Evolutionary conservation across 2,113 vertebrate genomes (phyloP).

Genomic region (Vanacampus margaritifer): DNA sequence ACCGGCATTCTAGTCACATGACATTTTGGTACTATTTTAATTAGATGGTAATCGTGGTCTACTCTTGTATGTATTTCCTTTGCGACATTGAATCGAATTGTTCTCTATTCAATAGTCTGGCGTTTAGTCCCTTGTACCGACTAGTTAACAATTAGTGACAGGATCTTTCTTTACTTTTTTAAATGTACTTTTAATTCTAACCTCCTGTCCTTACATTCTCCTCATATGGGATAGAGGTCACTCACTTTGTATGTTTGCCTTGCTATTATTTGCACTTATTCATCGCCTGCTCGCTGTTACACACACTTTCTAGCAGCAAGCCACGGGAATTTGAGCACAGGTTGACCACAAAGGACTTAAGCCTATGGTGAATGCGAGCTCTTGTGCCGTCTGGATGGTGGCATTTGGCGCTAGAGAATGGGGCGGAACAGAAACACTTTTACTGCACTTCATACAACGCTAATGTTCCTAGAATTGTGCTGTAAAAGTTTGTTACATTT

Average conservation of each 20-base stretch:
- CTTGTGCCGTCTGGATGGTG: constrained; percentile 14
- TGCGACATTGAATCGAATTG: background rate
- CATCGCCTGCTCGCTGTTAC: constrained; percentile 32
- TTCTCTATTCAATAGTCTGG: background rate
- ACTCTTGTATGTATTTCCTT: background rate
- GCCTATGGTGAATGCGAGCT: constrained; percentile 35
- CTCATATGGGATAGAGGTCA: constrained; percentile 31
- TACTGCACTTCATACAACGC: background rate
- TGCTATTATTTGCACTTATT: constrained; percentile 37
- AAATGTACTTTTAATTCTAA: background rate
- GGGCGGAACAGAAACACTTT: background rate
- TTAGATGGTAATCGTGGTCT: constrained; percentile 19
- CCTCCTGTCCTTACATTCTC: constrained; percentile 30
- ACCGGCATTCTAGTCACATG: constrained; percentile 22
- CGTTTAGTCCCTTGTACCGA: no score
- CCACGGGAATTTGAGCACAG: constrained; percentile 54
- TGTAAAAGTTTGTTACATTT: background rate
- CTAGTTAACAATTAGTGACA: background rate
- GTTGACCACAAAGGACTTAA: constrained; percentile 49
- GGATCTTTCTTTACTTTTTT: background rate
- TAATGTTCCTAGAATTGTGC: background rate
- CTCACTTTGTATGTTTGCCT: constrained; percentile 24
- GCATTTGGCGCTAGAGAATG: constrained; percentile 12
- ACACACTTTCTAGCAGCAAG: constrained; percentile 30
- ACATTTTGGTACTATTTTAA: constrained; percentile 13